phyloP scores from a whole-genome alignment of 2,797 vertebrate genomes.

The Pangasius krempfi region DNA sequence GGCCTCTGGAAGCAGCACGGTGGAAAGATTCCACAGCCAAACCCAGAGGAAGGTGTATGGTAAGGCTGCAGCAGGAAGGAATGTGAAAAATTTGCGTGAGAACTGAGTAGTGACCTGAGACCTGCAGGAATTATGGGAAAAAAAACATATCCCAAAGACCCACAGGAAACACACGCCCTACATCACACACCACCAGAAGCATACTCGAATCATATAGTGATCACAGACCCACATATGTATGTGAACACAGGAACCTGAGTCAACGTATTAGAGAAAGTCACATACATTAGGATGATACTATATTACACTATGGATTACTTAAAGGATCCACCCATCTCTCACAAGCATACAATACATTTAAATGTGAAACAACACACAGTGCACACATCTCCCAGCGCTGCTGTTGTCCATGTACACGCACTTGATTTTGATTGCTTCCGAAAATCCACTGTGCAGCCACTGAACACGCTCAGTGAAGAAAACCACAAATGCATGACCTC shows the following conservation, averaged over 20 bases:
- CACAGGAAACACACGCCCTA: slow-evolving; percentile 81
- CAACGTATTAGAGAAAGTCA: slow-evolving; percentile 25
- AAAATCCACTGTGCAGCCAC: slow-evolving; percentile 40
- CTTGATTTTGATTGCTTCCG: slow-evolving; percentile 1
- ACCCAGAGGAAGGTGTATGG: slow-evolving; percentile 84
- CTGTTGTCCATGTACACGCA: not conserved
- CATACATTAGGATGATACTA: not conserved
- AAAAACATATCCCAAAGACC: slow-evolving; percentile 79
- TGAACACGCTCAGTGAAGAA: slow-evolving; percentile 33
- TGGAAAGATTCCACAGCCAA: slow-evolving; percentile 81
- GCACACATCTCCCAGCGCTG: not conserved
- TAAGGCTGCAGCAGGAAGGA: slow-evolving; percentile 80
- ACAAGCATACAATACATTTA: not conserved
- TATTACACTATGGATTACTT: not conserved
- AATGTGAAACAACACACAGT: not conserved
- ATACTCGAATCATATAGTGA: slow-evolving; percentile 69
- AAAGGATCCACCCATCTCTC: slow-evolving; percentile 1
- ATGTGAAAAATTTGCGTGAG: slow-evolving; percentile 84
- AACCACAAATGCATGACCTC: slow-evolving; percentile 49
- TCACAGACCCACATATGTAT: slow-evolving; percentile 29
- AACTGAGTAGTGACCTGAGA: slow-evolving; percentile 82
- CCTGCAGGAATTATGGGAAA: slow-evolving; percentile 81
- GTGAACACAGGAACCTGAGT: slow-evolving; percentile 64
- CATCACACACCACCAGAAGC: slow-evolving; percentile 57
- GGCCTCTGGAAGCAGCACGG: slow-evolving; percentile 75